Conservation (phyloP, 2,797 vertebrate species). For the Coilia nasus region DNA sequence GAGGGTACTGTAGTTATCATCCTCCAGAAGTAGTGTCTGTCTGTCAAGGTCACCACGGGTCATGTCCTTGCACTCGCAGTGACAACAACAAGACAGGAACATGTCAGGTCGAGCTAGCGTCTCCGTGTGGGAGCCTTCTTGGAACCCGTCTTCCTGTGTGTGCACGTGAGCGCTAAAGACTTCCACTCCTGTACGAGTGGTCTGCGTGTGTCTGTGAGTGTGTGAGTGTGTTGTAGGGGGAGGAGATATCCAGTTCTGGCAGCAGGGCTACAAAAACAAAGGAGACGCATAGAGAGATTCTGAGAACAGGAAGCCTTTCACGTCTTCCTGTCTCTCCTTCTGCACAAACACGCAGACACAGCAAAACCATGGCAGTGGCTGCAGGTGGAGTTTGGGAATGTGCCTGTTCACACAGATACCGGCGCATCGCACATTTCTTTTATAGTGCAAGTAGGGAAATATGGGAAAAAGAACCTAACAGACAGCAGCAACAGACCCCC, state of each 20-base stretch:
- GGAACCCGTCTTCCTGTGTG: background rate
- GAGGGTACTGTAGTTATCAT: background rate
- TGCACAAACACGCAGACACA: background rate
- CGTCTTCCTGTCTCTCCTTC: slow-evolving; percentile 7
- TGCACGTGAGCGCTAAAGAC: background rate
- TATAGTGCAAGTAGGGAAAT: background rate
- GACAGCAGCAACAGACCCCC: background rate
- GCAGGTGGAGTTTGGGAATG: background rate
- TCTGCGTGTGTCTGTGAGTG: too few species aligned
- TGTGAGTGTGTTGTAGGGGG: background rate
- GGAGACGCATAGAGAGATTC: slow-evolving; percentile 3
- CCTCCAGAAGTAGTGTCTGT: background rate
- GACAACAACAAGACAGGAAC: slow-evolving; percentile 2
- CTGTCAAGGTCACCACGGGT: background rate
- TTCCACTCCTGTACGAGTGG: background rate
- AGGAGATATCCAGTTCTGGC: background rate
- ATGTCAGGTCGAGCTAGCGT: background rate
- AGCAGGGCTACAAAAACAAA: slow-evolving; percentile 19
- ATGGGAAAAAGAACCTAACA: background rate
- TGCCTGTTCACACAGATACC: background rate
- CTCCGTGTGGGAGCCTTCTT: background rate
- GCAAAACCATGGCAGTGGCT: too few species aligned
- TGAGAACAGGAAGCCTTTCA: slow-evolving; percentile 13
- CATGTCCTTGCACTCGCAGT: background rate
- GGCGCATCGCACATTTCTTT: background rate